Conservation (phyloP, 92 coral and sea anemone genomes). For the Umimayanthus kanabou region DNA sequence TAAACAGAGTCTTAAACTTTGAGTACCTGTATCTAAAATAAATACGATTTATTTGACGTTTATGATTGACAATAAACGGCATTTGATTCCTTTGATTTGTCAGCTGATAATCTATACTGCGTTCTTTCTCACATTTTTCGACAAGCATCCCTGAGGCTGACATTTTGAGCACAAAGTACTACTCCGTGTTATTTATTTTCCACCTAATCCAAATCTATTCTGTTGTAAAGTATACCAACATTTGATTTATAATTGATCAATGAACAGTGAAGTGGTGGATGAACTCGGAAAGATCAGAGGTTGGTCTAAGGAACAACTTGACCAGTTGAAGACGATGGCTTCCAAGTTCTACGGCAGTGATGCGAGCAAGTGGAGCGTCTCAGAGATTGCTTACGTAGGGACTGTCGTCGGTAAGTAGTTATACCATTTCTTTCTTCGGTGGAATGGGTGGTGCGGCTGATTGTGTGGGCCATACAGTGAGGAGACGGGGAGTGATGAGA, state of each 20-base stretch:
- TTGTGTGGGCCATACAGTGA: not conserved
- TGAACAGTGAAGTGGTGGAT: not conserved
- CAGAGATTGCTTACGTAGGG: not conserved
- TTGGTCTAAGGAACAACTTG: constrained; percentile 21
- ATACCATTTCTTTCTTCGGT: not conserved
- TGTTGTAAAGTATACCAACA: not conserved
- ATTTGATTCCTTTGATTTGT: too few species aligned
- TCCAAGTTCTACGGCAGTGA: not conserved
- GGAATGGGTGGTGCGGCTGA: not conserved
- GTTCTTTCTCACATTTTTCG: too few species aligned
- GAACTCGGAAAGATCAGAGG: not conserved
- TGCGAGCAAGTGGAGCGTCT: constrained; percentile 7
- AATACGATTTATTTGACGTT: too few species aligned
- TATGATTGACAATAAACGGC: too few species aligned
- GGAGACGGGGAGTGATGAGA: too few species aligned
- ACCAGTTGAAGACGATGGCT: constrained; percentile 21
- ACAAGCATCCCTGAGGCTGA: too few species aligned
- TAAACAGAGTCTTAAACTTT: too few species aligned
- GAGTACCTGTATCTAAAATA: too few species aligned
- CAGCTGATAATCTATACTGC: too few species aligned
- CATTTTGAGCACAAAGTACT: too few species aligned
- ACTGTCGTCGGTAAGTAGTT: constrained; percentile 5
- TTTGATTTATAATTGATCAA: not conserved
- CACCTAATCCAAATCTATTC: not conserved
- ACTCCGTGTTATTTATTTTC: not conserved